These are phyloP conservation scores for Campopleginae sp. DNA, from an alignment of 2,888 invertebrate species.

Conservation along the genomic window DNA sequence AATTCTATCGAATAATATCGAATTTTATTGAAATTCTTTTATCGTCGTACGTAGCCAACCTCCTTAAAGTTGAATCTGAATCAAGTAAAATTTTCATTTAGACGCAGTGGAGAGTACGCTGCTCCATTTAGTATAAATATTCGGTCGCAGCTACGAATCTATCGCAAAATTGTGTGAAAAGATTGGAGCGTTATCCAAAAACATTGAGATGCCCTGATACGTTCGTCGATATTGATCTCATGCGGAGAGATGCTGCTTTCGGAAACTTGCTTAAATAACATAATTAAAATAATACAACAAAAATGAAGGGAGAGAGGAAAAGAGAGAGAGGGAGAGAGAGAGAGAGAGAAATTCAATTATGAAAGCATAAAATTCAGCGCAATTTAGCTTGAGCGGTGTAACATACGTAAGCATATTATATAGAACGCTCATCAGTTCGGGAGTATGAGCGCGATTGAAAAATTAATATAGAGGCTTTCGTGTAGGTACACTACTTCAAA, in stretches of 20 bases:
- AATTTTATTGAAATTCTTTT: too few species aligned
- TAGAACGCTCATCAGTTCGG: conserved; percentile 34
- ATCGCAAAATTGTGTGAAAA: neutral
- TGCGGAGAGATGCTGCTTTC: neutral
- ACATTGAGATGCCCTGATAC: neutral
- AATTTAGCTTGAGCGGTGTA: conserved; percentile 12
- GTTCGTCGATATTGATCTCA: neutral
- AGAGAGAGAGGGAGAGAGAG: neutral
- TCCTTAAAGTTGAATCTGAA: too few species aligned
- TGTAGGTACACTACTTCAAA: conserved; percentile 52
- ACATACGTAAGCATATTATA: conserved; percentile 18
- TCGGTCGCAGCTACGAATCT: neutral
- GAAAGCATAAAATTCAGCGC: conserved; percentile 4
- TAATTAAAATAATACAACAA: neutral
- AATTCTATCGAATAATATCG: too few species aligned
- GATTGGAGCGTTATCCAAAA: neutral
- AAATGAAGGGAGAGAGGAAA: neutral
- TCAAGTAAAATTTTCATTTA: too few species aligned
- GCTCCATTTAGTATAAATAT: neutral
- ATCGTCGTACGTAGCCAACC: too few species aligned
- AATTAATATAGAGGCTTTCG: conserved; percentile 53
- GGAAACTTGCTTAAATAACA: conserved; percentile 7
- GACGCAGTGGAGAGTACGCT: too few species aligned
- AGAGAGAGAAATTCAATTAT: conserved; percentile 8
- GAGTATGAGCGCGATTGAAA: conserved; percentile 51